Base-by-base conservation (phyloP, 2,113 vertebrate genomes). In the Cyprinodon brontotheroides region DNA sequence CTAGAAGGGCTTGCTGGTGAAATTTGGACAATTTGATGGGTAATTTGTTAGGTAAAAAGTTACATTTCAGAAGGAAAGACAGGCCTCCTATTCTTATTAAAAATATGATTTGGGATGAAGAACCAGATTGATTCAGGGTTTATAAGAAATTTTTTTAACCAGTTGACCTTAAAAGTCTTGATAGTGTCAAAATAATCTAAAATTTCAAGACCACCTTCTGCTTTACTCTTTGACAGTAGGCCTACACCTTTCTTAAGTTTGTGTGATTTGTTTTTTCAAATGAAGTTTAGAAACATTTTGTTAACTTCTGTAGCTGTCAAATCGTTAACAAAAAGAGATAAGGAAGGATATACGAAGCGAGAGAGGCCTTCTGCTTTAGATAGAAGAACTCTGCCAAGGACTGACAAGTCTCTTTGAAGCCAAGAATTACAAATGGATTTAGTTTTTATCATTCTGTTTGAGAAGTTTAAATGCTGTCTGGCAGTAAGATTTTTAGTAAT, bases 271-370 rank as follows among this genome's bases (percentile, higher is more conserved):
- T 59, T n/a, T 8, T 59, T 59, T 17, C 53, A 59, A 59, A 59
- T 59, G 20, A 59, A 59, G 8, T 59, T 61, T 37, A 61, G 11
- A 37, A 61, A 61, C 37, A 37, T 0, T 61, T 61, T 61, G 29
- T 61, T 61, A 13, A 61, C 11, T 61, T 61, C 10, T 61, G 29
- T 61, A 37, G 60, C 29, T 61, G 60, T 61, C 37, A 12, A 61
- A 61, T 61, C n/a, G 37, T 61, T 61, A 36, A 61, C 59, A 61
- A 37, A 61, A 61, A 61, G 60, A 37, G 29, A 61, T 61, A 61
- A 37, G 22, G 60, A 61, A 12, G 60, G 60, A 37, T 37, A 61
- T n/a, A 61, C 60, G 37, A 61, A 61, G 10, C 12, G 15, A 40
- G 61, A 63, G 11, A 63, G 37, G 12, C 61, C 61, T 39, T 39